These are phyloP conservation scores for Pseudomyrmex dendroicus DNA, from an alignment of 1,140 invertebrate species.

Conservation along the genomic window DNA sequence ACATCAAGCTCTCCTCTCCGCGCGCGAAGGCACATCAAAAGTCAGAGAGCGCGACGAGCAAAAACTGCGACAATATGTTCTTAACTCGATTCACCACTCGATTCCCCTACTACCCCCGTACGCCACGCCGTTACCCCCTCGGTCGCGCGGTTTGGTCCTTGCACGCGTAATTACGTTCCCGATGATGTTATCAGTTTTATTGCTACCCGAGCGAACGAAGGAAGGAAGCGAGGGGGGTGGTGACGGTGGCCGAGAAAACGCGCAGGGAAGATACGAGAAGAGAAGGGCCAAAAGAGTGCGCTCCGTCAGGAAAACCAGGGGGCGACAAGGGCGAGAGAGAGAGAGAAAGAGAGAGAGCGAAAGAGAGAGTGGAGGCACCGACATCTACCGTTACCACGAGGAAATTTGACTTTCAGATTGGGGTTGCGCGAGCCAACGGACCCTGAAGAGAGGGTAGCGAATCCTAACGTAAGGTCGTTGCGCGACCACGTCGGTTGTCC, in stretches of 20 bases:
- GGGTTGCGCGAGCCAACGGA: slow-evolving; percentile 73
- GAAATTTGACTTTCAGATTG: slow-evolving; percentile 84
- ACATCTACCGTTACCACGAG: slow-evolving; percentile 77
- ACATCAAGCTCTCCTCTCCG: neutral
- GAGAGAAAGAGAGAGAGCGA: slow-evolving; percentile 45
- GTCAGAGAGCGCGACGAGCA: slow-evolving; percentile 50
- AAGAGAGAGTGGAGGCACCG: slow-evolving; percentile 47
- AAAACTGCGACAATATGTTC: slow-evolving; percentile 62
- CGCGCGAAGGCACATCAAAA: slow-evolving; percentile 46
- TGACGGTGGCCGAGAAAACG: neutral
- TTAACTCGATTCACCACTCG: slow-evolving; percentile 71
- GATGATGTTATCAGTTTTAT: slow-evolving; percentile 83
- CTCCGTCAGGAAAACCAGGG: slow-evolving; percentile 17
- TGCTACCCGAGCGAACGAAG: slow-evolving; percentile 56
- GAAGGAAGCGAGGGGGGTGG: neutral
- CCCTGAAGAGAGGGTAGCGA: slow-evolving; percentile 50
- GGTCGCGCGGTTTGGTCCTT: slow-evolving; percentile 63
- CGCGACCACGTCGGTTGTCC: slow-evolving; percentile 67
- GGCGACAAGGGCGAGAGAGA: slow-evolving; percentile 28
- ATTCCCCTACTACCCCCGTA: neutral
- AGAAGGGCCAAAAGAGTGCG: slow-evolving; percentile 51
- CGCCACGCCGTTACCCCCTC: neutral
- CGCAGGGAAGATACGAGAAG: slow-evolving; percentile 4
- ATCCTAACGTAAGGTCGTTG: slow-evolving; percentile 67
- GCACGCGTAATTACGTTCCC: slow-evolving; percentile 82